Evolutionary conservation across 2,888 invertebrate genomes (phyloP).

Genomic region (Melieria picta): DNA sequence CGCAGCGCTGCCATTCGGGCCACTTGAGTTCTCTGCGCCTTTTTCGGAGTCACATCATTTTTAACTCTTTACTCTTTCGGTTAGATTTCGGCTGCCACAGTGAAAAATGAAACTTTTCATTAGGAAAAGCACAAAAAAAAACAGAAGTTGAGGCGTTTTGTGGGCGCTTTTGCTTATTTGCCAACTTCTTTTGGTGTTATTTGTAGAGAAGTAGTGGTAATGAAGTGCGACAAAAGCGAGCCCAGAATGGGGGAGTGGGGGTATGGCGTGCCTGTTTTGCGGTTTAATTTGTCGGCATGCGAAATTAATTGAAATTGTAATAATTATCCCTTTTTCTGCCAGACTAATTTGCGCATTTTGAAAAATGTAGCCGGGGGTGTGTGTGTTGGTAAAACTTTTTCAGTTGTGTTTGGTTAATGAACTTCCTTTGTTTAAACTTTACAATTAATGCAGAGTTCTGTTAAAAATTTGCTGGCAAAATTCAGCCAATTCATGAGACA

Average conservation of each 20-base stretch:
- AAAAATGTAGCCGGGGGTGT: neutral
- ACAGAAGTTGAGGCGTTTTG: neutral
- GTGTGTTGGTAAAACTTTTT: no score
- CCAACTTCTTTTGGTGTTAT: no score
- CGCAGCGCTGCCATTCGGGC: neutral
- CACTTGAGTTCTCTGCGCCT: neutral
- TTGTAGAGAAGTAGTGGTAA: neutral
- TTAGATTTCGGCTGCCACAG: neutral
- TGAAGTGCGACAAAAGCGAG: neutral
- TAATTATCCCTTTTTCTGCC: neutral
- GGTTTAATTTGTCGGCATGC: neutral
- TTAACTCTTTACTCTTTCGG: neutral
- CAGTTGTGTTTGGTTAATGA: no score
- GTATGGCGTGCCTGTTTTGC: neutral
- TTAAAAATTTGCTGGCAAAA: no score
- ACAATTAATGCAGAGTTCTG: no score
- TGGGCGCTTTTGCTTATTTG: neutral
- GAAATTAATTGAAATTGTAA: conserved; percentile 7
- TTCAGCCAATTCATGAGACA: no score
- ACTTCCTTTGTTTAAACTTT: no score
- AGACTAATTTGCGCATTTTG: neutral
- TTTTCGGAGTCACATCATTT: neutral
- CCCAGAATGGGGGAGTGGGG: neutral
- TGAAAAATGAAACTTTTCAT: conserved; percentile 15
- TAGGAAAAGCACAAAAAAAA: neutral